phyloP scores from a whole-genome alignment of 2,888 invertebrate species.

The Diadegma fenestrale region DNA sequence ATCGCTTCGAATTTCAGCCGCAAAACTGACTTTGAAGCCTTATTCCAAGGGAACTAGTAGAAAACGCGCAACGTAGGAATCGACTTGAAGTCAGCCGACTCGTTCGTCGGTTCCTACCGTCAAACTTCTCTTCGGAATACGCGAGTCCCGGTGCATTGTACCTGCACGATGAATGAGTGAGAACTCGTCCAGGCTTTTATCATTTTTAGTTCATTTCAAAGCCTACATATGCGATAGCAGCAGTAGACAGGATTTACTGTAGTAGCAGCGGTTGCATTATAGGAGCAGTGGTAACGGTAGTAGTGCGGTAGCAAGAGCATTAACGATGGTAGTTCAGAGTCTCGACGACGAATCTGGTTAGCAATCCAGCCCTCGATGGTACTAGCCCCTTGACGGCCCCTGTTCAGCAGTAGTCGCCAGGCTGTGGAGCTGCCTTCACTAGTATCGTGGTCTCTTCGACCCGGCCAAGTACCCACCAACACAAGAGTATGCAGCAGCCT shows the following conservation, averaged over 20 bases:
- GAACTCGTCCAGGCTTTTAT: slow-evolving; percentile 48
- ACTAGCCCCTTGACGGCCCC: slow-evolving; percentile 61
- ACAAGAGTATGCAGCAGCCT: slow-evolving; percentile 42
- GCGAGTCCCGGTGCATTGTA: slow-evolving; percentile 33
- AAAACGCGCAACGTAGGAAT: too few relatives aligned
- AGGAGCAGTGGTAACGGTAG: slow-evolving; percentile 46
- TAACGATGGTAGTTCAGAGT: slow-evolving; percentile 65
- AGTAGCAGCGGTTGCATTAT: slow-evolving; percentile 47
- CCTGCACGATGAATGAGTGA: slow-evolving; percentile 58
- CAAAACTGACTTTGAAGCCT: too few relatives aligned
- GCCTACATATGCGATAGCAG: not conserved
- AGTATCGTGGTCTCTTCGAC: slow-evolving; percentile 58
- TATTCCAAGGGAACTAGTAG: too few relatives aligned
- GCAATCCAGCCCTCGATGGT: slow-evolving; percentile 53
- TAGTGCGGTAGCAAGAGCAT: slow-evolving; percentile 53
- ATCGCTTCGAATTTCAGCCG: not conserved
- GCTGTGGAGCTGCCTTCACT: slow-evolving; percentile 46
- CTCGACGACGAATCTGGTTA: slow-evolving; percentile 66
- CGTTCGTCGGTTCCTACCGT: too few relatives aligned
- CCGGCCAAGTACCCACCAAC: slow-evolving; percentile 41
- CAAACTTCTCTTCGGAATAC: slow-evolving; percentile 39
- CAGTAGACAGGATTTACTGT: slow-evolving; percentile 24
- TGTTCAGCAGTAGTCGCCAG: slow-evolving; percentile 58
- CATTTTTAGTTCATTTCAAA: slow-evolving; percentile 45
- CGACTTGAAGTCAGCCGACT: too few relatives aligned